phyloP scores from a whole-genome alignment of 2,888 invertebrate species.

The Unio delphinus region DNA sequence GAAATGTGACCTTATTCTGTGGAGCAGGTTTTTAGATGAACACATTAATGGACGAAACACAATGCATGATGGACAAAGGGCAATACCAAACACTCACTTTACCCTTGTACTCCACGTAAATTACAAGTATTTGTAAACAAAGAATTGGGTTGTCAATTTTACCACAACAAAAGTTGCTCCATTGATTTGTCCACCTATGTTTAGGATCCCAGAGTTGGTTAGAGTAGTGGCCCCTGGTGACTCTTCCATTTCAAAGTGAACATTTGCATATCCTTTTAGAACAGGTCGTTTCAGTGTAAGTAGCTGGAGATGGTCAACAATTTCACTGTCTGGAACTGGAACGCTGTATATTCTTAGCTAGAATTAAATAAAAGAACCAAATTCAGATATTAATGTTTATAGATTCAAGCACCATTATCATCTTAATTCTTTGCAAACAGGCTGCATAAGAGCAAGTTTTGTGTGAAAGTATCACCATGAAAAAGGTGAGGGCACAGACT shows the following conservation, averaged over 20 bases:
- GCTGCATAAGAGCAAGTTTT: too few species aligned
- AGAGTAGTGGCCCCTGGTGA: conserved; percentile 18
- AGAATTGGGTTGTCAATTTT: neutral
- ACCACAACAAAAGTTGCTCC: conserved; percentile 33
- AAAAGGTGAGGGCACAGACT: too few species aligned
- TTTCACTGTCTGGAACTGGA: conserved; percentile 28
- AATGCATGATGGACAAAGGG: too few species aligned
- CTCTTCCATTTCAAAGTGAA: conserved; percentile 36
- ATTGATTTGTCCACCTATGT: conserved; percentile 11
- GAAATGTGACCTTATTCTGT: too few species aligned
- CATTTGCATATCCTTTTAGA: conserved; percentile 27
- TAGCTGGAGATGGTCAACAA: conserved; percentile 26
- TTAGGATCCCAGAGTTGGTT: conserved; percentile 20
- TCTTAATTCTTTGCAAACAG: too few species aligned
- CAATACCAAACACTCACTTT: too few species aligned
- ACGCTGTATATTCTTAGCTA: conserved; percentile 30
- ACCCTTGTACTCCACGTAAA: too few species aligned
- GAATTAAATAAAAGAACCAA: neutral
- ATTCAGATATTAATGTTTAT: neutral
- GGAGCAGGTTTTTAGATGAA: too few species aligned
- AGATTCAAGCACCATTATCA: too few species aligned
- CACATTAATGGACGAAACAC: too few species aligned
- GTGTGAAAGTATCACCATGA: too few species aligned
- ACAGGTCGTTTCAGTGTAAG: conserved; percentile 25
- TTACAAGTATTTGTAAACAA: too few species aligned